Percentiles rank a stretch among this genome's conserved stretches.
phyloP scores from a whole-genome alignment of 1,140 invertebrate genomes.

The Drosophila sulfurigaster region DNA sequence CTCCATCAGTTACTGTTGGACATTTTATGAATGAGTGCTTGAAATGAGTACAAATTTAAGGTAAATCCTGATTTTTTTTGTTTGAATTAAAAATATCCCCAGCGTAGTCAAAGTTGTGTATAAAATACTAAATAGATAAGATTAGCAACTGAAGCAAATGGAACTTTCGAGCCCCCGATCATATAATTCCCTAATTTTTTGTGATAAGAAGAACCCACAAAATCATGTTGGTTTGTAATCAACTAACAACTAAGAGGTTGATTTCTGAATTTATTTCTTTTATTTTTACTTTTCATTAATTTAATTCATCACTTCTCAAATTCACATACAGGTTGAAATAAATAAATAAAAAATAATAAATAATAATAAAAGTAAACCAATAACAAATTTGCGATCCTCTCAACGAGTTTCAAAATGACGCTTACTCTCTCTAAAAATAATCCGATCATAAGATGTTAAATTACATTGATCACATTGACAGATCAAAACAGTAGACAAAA shows the following conservation, averaged over 20 bases:
- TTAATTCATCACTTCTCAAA: too few relatives aligned
- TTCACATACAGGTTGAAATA: too few relatives aligned
- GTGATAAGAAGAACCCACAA: neutral
- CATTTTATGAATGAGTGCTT: constrained; percentile 13
- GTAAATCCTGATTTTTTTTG: constrained; percentile 1
- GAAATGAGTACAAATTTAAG: neutral
- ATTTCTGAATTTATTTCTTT: neutral
- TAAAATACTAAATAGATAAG: neutral
- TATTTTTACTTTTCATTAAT: neutral
- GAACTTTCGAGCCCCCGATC: constrained; percentile 12
- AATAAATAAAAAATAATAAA: too few relatives aligned
- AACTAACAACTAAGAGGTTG: neutral
- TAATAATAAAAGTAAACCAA: too few relatives aligned
- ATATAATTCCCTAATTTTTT: neutral
- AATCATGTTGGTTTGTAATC: neutral
- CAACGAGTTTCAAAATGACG: too few relatives aligned
- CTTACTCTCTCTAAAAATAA: too few relatives aligned
- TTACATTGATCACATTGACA: too few relatives aligned
- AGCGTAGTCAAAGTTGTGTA: neutral
- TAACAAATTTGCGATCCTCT: too few relatives aligned
- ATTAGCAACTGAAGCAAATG: constrained; percentile 5
- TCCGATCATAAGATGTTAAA: too few relatives aligned
- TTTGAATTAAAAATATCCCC: neutral
- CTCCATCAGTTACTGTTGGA: neutral
- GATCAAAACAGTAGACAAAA: too few relatives aligned